A percentile compares a stretch with the other conserved stretches of the same genome.
Evolutionary conservation across 2,113 vertebrate species (phyloP).

Genomic region (Boulengeromyrus knoepffleri): DNA sequence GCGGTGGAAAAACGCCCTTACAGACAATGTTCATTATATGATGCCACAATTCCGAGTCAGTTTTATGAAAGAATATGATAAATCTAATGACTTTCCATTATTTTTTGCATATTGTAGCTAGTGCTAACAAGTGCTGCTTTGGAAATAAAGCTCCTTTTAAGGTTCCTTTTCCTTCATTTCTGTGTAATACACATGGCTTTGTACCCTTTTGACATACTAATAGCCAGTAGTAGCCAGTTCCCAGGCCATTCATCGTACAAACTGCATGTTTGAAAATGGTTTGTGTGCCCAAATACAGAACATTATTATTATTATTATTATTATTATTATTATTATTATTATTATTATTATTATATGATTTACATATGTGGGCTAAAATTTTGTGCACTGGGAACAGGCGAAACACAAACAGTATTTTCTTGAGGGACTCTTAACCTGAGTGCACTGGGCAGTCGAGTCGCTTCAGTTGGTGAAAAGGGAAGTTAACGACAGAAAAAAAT

Average conservation of each 20-base stretch:
- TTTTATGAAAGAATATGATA: not conserved
- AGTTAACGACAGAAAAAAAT: not conserved
- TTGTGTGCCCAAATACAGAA: conserved; percentile 44
- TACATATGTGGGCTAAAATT: not conserved
- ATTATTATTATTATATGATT: not conserved
- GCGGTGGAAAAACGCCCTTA: too few relatives aligned
- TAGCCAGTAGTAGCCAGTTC: conserved; percentile 17
- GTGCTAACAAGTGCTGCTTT: conserved; percentile 25
- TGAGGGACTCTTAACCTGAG: not conserved
- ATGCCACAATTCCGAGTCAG: not conserved
- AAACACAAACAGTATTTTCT: not conserved
- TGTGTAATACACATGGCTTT: conserved; percentile 37
- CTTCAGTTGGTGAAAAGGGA: not conserved
- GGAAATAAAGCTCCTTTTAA: conserved; percentile 22
- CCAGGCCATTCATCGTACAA: conserved; percentile 44
- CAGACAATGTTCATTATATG: not conserved
- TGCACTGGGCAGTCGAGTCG: not conserved
- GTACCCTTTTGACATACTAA: conserved; percentile 53
- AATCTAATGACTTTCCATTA: not conserved
- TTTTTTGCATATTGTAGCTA: not conserved
- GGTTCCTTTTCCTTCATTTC: conserved; percentile 37
- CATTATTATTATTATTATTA: not conserved
- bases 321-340: too few relatives aligned
- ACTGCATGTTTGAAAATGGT: conserved; percentile 46
- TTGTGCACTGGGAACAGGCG: not conserved